Evolutionary conservation across 2,797 vertebrate genomes (phyloP).

Genomic region (Lagodon rhomboides): DNA sequence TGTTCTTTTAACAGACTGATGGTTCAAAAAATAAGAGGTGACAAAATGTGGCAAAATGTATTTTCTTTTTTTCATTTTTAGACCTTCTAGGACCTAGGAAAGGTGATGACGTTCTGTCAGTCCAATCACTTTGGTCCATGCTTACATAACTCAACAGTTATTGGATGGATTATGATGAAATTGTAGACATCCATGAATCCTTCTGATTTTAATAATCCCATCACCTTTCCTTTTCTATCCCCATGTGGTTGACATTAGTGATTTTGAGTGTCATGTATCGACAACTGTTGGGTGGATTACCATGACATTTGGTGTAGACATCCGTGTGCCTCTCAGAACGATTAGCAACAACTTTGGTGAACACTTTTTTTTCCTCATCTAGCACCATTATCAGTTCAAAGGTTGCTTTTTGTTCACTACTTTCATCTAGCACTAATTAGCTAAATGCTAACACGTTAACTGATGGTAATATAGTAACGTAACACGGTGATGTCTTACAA

Average conservation of each 20-base stretch:
- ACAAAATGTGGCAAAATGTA: not conserved
- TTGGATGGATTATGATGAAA: not conserved
- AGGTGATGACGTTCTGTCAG: not conserved
- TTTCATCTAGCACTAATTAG: not conserved
- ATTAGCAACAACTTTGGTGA: not conserved
- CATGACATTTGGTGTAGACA: not conserved
- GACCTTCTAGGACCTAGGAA: too few species aligned
- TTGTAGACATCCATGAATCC: not conserved
- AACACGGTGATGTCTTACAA: not conserved
- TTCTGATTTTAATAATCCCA: not conserved
- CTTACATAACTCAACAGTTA: too few species aligned
- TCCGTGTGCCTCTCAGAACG: not conserved
- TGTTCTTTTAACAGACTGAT: conserved; percentile 6
- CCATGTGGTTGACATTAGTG: not conserved
- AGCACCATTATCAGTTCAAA: not conserved
- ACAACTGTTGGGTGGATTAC: not conserved
- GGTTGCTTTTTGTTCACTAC: too few species aligned
- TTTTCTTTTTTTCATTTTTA: not conserved
- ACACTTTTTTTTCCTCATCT: not conserved
- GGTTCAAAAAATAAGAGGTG: not conserved
- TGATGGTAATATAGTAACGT: not conserved
- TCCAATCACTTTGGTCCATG: too few species aligned
- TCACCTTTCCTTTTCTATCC: not conserved
- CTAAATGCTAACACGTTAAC: not conserved
- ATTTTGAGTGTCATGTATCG: not conserved